These are phyloP conservation scores for Calliscelio sp. DNA, from an alignment of 2,888 invertebrate genomes.

Conservation along the genomic window DNA sequence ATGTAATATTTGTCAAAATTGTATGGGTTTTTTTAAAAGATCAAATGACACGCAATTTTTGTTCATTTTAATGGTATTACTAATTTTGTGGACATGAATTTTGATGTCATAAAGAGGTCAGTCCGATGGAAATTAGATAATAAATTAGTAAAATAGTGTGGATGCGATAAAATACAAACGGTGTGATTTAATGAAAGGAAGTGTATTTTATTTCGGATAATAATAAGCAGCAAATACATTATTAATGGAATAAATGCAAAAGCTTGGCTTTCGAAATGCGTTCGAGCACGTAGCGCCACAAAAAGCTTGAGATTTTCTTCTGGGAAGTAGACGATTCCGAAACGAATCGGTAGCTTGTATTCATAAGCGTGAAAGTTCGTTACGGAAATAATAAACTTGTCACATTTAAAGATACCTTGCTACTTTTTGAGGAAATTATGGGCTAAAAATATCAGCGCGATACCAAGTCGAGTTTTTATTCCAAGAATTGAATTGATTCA, in stretches of 20 bases:
- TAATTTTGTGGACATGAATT: conserved; percentile 37
- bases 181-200: conserved; percentile 48
- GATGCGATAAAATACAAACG: conserved; percentile 37
- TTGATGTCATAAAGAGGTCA: conserved; percentile 41
- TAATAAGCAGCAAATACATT: conserved; percentile 60
- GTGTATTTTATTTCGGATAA: conserved; percentile 52
- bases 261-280: conserved; percentile 63
- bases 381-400: conserved; percentile 73
- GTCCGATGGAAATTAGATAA: conserved; percentile 45
- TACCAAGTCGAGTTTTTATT: conserved; percentile 46
- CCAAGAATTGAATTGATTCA: conserved; percentile 44
- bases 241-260: conserved; percentile 65
- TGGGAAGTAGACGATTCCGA: conserved; percentile 58
- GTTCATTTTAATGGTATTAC: conserved; percentile 9
- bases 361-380: conserved; percentile 71
- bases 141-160: conserved; percentile 43
- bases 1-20: too few relatives aligned
- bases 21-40: conserved; percentile 15
- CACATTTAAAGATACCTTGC: conserved; percentile 70
- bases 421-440: conserved; percentile 67
- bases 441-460: conserved; percentile 62
- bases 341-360: conserved; percentile 67
- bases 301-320: conserved; percentile 69
- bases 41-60: conserved; percentile 26
- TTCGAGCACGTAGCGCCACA: conserved; percentile 63